Evolutionary conservation across 2,888 invertebrate genomes (phyloP), one percentile per base, ranked within the genome.

Genomic region (Geophilus truncorum): DNA sequence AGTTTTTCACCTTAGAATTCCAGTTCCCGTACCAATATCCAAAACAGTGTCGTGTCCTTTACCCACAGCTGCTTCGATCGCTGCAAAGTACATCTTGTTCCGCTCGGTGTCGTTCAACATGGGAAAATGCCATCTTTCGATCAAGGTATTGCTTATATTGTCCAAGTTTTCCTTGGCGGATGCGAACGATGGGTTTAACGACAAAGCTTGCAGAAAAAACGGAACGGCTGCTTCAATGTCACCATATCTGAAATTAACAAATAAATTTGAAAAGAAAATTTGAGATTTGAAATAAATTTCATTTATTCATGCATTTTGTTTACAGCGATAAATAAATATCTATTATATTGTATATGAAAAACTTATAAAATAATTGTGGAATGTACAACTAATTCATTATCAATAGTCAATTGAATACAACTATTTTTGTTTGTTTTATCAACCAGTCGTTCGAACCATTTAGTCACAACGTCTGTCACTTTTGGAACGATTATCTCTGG

Each of bases 121-220:
- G 81, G 92, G 88, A 86, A 92, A 94, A 86, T 94, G 94, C 94
- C 94, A 94, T 79, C 93, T 88, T 82, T 93, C 92, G 70, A 94
- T 90, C 81, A 92, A 87, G 82, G 91, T 87, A 86, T 92, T 92
- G 84, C 91, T 91, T 0, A 92, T 88, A 82, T 92, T 91, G 85
- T 93, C 90, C 21, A 92, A 87, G 85, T 92, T 92, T 85, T 91
- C 91, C 84, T 91, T 90, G 15, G 91, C 91, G 83, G 89, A 88
- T 0, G 91, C 88, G 85, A 88, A 90, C 40, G 88, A 86, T 0
- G 88, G 87, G 84, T 91, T 88, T 0, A 88, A 83, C 81, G 85
- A 84, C 7, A 91, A 84, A 9, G 91, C 90, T 84, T 88, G 89
- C 81, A 89, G 87, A 82, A 92, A 91, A 83, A 91, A 90, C 34